Conservation (phyloP, 2,888 invertebrate genomes). For the Rutpela maculata region DNA sequence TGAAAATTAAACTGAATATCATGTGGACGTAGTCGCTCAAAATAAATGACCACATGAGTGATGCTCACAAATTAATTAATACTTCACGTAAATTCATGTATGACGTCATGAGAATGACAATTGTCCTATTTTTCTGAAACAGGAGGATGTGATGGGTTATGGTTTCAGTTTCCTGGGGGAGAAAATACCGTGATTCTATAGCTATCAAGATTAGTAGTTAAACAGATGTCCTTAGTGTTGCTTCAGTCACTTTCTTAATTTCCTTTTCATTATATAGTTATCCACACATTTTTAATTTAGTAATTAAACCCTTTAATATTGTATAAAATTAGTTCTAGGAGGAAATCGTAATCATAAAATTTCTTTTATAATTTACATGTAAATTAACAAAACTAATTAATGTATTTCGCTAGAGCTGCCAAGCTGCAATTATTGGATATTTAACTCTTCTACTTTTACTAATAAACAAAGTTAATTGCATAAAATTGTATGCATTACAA, state of each 20-base stretch:
- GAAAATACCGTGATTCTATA: no score
- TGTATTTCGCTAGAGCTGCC: neutral
- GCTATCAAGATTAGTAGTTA: no score
- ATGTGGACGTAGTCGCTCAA: no score
- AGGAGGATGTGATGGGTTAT: no score
- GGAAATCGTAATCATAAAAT: neutral
- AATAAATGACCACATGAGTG: no score
- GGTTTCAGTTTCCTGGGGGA: no score
- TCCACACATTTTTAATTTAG: neutral
- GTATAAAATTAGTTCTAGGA: neutral
- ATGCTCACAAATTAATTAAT: no score
- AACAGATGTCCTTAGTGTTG: neutral
- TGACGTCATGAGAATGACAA: no score
- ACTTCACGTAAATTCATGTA: no score
- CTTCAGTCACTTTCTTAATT: neutral
- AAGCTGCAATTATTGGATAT: neutral
- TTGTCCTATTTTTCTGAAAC: no score
- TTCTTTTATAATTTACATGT: neutral
- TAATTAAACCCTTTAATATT: neutral
- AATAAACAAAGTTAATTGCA: neutral
- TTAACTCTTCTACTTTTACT: neutral
- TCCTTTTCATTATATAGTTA: neutral
- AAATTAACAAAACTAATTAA: neutral
- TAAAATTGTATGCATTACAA: neutral
- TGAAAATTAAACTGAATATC: no score